Conservation (phyloP, 2,888 invertebrate species). For the Xiphydria camelus region DNA sequence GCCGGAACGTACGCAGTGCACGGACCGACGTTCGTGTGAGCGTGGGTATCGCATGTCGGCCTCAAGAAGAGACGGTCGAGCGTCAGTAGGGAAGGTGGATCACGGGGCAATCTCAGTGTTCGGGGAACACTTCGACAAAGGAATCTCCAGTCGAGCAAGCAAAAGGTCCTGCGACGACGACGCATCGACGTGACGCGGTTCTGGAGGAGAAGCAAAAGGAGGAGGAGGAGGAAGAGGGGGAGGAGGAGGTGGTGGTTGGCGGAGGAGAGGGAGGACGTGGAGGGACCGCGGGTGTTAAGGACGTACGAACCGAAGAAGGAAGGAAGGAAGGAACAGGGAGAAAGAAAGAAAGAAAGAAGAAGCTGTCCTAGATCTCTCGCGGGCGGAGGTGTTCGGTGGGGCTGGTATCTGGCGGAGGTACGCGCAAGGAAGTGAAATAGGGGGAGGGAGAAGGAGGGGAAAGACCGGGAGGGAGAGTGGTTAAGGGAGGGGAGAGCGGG, state of each 20-base stretch:
- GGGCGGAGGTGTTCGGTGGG: neutral
- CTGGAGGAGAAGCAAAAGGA: neutral
- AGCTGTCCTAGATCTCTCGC: too few species aligned
- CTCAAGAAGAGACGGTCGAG: too few species aligned
- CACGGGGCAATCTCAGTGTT: too few species aligned
- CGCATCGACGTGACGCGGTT: neutral
- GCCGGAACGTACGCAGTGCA: too few species aligned
- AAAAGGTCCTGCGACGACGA: neutral
- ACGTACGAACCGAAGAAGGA: too few species aligned
- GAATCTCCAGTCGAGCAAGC: too few species aligned
- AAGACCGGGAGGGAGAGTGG: neutral
- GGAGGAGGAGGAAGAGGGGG: neutral
- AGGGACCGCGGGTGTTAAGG: neutral
- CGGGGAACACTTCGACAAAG: too few species aligned
- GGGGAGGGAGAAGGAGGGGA: neutral
- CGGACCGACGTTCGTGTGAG: too few species aligned
- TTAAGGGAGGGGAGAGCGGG: slow-evolving; percentile 22
- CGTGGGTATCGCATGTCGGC: too few species aligned
- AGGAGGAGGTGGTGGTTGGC: neutral
- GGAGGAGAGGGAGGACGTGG: neutral
- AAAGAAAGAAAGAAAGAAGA: too few species aligned
- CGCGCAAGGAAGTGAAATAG: neutral
- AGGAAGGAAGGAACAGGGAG: too few species aligned
- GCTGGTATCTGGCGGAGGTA: neutral
- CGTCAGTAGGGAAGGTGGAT: too few species aligned